These are phyloP conservation scores for Myiotriccus ornatus DNA, from an alignment of 2,797 vertebrate species.

Conservation along the genomic window DNA sequence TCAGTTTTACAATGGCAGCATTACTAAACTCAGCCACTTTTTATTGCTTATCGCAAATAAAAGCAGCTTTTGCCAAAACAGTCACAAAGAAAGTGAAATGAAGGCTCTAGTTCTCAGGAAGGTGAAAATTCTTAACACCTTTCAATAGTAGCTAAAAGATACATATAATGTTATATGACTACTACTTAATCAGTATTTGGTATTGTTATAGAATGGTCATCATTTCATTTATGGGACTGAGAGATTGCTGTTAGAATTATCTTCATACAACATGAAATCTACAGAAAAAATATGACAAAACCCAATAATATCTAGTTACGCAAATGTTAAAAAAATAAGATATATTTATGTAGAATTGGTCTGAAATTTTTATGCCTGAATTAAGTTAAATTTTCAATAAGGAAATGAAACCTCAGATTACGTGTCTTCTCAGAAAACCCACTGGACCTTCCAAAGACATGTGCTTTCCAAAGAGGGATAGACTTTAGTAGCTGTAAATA, in stretches of 20 bases:
- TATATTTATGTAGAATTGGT: background rate
- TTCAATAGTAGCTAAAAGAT: background rate
- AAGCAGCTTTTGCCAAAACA: background rate
- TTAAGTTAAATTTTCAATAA: background rate
- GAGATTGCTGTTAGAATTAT: background rate
- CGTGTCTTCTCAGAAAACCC: background rate
- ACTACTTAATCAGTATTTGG: background rate
- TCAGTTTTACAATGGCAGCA: background rate
- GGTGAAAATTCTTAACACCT: background rate
- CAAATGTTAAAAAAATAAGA: background rate
- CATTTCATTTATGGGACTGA: background rate
- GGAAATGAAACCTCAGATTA: background rate
- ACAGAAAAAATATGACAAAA: background rate
- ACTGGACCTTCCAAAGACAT: background rate
- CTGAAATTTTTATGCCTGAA: background rate
- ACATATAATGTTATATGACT: background rate
- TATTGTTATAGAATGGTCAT: background rate
- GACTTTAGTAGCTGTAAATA: background rate
- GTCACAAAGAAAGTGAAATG: background rate
- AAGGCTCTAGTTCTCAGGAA: background rate
- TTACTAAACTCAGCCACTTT: background rate
- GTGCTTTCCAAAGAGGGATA: background rate
- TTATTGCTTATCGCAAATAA: background rate
- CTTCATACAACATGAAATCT: background rate
- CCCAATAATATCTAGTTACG: background rate